phyloP scores from a whole-genome alignment of 2,888 invertebrate genomes.

The Tridacna gigas region DNA sequence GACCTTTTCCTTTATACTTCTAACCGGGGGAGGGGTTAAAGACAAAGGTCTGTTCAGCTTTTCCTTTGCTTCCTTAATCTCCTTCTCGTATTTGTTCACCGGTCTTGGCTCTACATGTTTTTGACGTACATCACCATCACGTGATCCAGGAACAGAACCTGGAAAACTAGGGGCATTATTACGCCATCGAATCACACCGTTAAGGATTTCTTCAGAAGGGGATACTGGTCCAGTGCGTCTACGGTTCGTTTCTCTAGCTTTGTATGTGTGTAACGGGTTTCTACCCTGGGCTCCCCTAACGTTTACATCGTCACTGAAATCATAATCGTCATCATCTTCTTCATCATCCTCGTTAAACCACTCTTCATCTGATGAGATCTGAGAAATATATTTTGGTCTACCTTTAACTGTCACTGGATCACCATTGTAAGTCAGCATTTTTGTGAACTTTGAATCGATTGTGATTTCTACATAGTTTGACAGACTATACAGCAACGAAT shows the following conservation, averaged over 20 bases:
- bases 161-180: constrained; percentile 50
- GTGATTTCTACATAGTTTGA: constrained; percentile 59
- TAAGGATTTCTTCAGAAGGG: constrained; percentile 13
- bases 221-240: constrained; percentile 6
- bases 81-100: constrained; percentile 53
- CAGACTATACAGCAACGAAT: constrained; percentile 48
- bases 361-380: constrained; percentile 52
- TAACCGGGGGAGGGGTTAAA: constrained; percentile 51
- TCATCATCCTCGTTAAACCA: constrained; percentile 28
- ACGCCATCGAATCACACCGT: constrained; percentile 41
- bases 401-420: constrained; percentile 60
- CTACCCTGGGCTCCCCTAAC: constrained; percentile 2
- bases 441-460: constrained; percentile 55
- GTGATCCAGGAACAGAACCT: constrained; percentile 14
- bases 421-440: constrained; percentile 51
- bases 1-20: constrained; percentile 36
- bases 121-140: constrained; percentile 8
- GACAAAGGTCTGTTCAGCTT: constrained; percentile 41
- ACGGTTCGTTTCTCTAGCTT: constrained; percentile 19
- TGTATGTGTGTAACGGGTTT: constrained; percentile 31
- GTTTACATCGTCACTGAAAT: neutral
- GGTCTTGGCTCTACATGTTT: constrained; percentile 28
- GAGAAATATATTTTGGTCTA: constrained; percentile 54
- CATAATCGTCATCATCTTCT: constrained; percentile 19
- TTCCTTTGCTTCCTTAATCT: constrained; percentile 51